These are phyloP conservation scores for Palythoa heliodiscus DNA, from an alignment of 92 coral and sea anemone species.

Conservation along the genomic window DNA sequence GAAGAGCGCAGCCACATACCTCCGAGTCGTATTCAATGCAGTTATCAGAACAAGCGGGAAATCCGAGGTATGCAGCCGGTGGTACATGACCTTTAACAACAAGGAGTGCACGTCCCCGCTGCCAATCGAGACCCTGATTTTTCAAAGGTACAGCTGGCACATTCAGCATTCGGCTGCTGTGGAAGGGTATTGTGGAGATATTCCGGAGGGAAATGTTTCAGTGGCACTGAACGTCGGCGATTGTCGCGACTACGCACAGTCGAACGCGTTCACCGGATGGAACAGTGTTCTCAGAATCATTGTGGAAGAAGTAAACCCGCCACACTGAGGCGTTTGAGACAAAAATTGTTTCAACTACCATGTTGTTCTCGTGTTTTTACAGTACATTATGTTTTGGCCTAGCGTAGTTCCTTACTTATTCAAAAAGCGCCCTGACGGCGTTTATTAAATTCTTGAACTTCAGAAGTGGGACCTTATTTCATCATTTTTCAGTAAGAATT, in stretches of 20 bases:
- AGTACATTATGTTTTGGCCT: too few species aligned
- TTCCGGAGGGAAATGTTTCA: constrained; percentile 13
- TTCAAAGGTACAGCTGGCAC: constrained; percentile 22
- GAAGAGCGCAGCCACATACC: constrained; percentile 3
- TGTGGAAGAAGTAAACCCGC: constrained; percentile 39
- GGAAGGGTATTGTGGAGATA: constrained; percentile 39
- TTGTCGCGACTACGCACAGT: constrained; percentile 22
- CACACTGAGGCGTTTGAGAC: background rate
- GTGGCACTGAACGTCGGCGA: constrained; percentile 45
- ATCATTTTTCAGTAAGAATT: too few species aligned
- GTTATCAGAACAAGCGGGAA: constrained; percentile 29
- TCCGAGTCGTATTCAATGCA: constrained; percentile 28
- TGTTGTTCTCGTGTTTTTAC: background rate
- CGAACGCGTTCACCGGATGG: constrained; percentile 48
- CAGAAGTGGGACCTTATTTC: too few species aligned
- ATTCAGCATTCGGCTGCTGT: constrained; percentile 27
- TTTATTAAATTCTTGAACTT: too few species aligned
- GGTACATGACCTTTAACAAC: constrained; percentile 45
- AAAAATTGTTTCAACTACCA: background rate
- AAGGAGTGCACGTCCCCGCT: constrained; percentile 30
- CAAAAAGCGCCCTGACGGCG: too few species aligned
- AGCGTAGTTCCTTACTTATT: too few species aligned
- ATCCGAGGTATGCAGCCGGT: constrained; percentile 22
- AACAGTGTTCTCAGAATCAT: constrained; percentile 30
- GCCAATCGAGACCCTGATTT: constrained; percentile 33